Evolutionary conservation across 2,797 vertebrate species (phyloP).

Genomic region (Halcyon leucocephala): DNA sequence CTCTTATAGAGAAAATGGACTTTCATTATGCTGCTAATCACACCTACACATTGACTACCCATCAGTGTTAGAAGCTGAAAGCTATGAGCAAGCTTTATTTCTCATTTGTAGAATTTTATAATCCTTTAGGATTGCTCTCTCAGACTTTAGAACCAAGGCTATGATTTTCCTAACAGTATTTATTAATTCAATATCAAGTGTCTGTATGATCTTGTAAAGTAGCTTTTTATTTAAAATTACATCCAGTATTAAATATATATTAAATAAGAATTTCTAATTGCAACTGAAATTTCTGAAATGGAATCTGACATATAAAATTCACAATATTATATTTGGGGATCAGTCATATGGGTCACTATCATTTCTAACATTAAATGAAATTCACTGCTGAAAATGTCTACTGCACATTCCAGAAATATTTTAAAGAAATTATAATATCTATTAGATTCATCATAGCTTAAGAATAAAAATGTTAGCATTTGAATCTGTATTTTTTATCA

Average conservation of each 20-base stretch:
- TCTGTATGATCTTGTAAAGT: background rate
- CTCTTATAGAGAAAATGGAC: slow-evolving; percentile 28
- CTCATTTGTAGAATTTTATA: background rate
- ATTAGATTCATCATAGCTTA: background rate
- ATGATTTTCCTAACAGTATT: background rate
- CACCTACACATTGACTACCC: slow-evolving; percentile 3
- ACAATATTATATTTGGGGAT: background rate
- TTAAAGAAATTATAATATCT: background rate
- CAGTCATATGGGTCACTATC: background rate
- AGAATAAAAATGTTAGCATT: background rate
- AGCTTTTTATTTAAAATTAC: background rate
- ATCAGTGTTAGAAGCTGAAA: background rate
- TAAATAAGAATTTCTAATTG: background rate
- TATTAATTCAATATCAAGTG: background rate
- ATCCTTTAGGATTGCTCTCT: background rate
- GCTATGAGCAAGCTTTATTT: background rate
- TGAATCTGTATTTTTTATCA: background rate
- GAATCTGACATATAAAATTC: background rate
- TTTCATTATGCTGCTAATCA: slow-evolving; percentile 40
- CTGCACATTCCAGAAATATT: background rate
- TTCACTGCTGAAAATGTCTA: background rate
- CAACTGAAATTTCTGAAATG: background rate
- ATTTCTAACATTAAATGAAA: background rate
- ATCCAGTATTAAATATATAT: background rate
- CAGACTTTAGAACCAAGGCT: background rate